phyloP scores from a whole-genome alignment of 2,113 vertebrate species.

The Oophaga pumilio region DNA sequence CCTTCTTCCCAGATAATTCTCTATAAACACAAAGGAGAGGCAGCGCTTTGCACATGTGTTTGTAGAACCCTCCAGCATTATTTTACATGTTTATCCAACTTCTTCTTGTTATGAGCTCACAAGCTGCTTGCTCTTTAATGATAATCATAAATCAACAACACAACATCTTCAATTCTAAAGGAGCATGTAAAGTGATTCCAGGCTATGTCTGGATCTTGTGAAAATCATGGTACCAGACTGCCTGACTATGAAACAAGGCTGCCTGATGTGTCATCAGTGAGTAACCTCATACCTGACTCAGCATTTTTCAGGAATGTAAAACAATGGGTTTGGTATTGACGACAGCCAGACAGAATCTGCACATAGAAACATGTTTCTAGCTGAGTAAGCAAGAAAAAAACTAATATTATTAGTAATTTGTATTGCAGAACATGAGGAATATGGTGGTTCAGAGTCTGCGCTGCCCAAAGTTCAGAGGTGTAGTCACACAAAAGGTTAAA shows the following conservation, averaged over 20 bases:
- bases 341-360: constrained; percentile 1
- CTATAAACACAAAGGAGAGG: background rate
- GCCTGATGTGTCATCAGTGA: constrained; percentile 27
- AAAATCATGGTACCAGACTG: constrained; percentile 1
- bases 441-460: too few species aligned
- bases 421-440: background rate
- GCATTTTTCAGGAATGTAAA: constrained; percentile 25
- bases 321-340: constrained; percentile 24
- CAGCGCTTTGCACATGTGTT: background rate
- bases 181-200: constrained; percentile 29
- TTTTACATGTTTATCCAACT: background rate
- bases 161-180: constrained; percentile 1
- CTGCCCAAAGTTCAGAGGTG: too few species aligned
- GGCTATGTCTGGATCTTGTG: constrained; percentile 1
- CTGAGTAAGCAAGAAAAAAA: background rate
- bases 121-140: background rate
- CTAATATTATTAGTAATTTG: background rate
- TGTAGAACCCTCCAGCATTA: background rate
- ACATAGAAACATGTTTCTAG: constrained; percentile 17
- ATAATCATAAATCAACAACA: constrained; percentile 16
- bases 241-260: constrained; percentile 1
- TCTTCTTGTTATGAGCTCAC: background rate
- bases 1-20: background rate
- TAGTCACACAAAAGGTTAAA: too few species aligned
- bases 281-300: constrained; percentile 30